Conservation (phyloP, 2,888 invertebrate genomes). For the Caenorhabditis imperialis region DNA sequence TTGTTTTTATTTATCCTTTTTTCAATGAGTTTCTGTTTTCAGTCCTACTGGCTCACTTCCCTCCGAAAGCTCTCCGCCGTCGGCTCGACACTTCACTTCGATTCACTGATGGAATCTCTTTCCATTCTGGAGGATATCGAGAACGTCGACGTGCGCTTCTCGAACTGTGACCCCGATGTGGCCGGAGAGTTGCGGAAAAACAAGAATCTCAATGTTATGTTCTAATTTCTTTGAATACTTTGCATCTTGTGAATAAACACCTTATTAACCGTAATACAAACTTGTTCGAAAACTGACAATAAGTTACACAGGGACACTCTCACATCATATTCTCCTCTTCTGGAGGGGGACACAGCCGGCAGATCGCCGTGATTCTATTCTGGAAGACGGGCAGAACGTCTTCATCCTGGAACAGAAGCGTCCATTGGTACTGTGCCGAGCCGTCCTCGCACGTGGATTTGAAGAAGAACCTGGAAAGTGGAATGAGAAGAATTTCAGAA, state of each 20-base stretch:
- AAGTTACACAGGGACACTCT: too few relatives aligned
- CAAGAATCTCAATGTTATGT: neutral
- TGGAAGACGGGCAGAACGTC: slow-evolving; percentile 63
- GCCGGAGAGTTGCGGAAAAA: slow-evolving; percentile 1
- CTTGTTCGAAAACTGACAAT: slow-evolving; percentile 2
- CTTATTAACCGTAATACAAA: too few relatives aligned
- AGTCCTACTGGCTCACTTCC: slow-evolving; percentile 28
- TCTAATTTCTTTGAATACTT: neutral
- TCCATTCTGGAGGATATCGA: slow-evolving; percentile 12
- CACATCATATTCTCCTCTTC: too few relatives aligned
- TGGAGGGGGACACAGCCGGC: slow-evolving; percentile 43
- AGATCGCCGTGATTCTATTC: slow-evolving; percentile 61
- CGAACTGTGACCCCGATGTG: slow-evolving; percentile 8
- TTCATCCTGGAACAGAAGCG: slow-evolving; percentile 60
- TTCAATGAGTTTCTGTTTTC: slow-evolving; percentile 4
- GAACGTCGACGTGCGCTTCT: slow-evolving; percentile 19
- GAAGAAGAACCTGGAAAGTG: slow-evolving; percentile 65
- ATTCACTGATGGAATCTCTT: slow-evolving; percentile 17
- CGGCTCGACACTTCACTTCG: slow-evolving; percentile 16
- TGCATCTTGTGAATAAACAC: too few relatives aligned
- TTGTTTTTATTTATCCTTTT: neutral
- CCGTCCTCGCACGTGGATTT: slow-evolving; percentile 68
- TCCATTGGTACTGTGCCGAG: slow-evolving; percentile 67
- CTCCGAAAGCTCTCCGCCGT: slow-evolving; percentile 14
- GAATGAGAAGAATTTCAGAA: too few relatives aligned